Conservation (phyloP, 2,113 vertebrate genomes). For the Hiodon alosoides region DNA sequence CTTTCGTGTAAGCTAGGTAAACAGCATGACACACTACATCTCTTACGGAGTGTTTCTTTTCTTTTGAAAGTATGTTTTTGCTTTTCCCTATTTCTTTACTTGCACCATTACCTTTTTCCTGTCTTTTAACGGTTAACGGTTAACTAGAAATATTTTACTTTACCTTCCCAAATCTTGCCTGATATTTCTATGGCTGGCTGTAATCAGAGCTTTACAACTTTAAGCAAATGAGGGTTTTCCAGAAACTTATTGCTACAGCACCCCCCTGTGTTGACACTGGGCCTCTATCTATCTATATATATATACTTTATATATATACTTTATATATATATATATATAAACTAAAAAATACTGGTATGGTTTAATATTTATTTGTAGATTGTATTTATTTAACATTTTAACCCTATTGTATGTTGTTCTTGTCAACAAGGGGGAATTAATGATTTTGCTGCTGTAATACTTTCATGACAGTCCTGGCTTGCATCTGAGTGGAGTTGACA, state of each 20-base stretch:
- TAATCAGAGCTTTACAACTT: conserved; percentile 13
- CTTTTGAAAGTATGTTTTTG: conserved; percentile 23
- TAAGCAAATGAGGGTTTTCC: too few species aligned
- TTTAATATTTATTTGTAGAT: too few species aligned
- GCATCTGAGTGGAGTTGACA: conserved; percentile 17
- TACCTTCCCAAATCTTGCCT: not conserved
- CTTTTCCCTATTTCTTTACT: conserved; percentile 11
- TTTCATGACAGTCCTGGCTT: conserved; percentile 26
- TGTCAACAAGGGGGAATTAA: conserved; percentile 62
- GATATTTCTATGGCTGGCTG: conserved; percentile 2
- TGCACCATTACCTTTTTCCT: not conserved
- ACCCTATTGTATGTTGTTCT: conserved; percentile 62
- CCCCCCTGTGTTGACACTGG: too few species aligned
- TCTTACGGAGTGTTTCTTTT: conserved; percentile 63
- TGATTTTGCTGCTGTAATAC: conserved; percentile 51
- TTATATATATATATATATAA: too few species aligned
- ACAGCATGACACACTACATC: conserved; percentile 99
- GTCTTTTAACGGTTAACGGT: conserved; percentile 29
- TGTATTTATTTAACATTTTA: too few species aligned
- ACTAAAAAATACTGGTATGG: too few species aligned
- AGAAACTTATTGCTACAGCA: too few species aligned
- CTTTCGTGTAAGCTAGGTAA: conserved; percentile 53
- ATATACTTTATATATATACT: too few species aligned
- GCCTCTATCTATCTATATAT: too few species aligned
- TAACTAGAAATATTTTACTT: conserved; percentile 22